phyloP scores from a whole-genome alignment of 2,888 invertebrate genomes.

The Morpho helenor region DNA sequence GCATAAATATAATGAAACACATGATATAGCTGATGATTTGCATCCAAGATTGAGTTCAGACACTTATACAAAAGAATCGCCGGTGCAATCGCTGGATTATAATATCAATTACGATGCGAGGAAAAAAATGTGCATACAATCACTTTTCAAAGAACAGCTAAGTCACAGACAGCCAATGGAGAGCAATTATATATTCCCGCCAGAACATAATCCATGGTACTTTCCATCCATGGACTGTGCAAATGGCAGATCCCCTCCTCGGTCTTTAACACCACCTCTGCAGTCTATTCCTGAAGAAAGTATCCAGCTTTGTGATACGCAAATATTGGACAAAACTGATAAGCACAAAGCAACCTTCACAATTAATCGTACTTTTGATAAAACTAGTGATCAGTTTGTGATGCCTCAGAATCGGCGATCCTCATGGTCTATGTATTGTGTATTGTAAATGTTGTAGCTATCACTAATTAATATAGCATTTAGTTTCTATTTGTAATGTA shows the following conservation, averaged over 20 bases:
- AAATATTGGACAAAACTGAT: constrained; percentile 48
- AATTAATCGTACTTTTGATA: constrained; percentile 66
- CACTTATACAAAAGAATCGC: constrained; percentile 76
- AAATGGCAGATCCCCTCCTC: constrained; percentile 54
- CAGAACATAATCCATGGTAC: constrained; percentile 61
- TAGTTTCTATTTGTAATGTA: too few relatives aligned
- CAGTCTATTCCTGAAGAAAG: constrained; percentile 75
- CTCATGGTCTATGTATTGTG: constrained; percentile 69
- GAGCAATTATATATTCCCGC: constrained; percentile 35
- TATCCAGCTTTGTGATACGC: constrained; percentile 52
- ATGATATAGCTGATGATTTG: constrained; percentile 51
- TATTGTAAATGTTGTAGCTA: too few relatives aligned
- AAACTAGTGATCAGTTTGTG: constrained; percentile 36
- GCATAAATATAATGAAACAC: constrained; percentile 53
- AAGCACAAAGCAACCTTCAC: constrained; percentile 59
- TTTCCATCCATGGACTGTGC: constrained; percentile 24
- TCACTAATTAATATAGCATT: too few relatives aligned
- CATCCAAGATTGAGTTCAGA: constrained; percentile 59
- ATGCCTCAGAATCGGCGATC: constrained; percentile 40
- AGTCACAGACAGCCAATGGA: constrained; percentile 44
- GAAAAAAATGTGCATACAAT: constrained; percentile 54
- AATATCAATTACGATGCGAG: constrained; percentile 26
- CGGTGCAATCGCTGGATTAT: constrained; percentile 49
- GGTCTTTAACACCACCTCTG: constrained; percentile 61
- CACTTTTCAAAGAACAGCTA: constrained; percentile 60